Conservation (phyloP, 2,113 vertebrate genomes). For the Speoplatyrhinus poulsoni region DNA sequence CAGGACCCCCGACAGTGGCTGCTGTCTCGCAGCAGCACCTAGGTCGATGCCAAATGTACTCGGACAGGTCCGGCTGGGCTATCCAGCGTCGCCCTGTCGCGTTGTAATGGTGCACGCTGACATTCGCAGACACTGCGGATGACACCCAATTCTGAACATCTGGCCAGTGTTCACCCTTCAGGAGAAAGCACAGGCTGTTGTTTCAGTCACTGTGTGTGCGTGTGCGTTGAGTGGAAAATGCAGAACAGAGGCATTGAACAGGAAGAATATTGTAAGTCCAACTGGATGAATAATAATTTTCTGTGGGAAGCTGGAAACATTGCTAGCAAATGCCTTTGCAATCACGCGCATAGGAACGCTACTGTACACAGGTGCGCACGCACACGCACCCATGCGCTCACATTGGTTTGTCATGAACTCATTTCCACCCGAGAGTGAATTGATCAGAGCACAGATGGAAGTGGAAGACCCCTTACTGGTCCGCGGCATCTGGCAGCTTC, state of each 20-base stretch:
- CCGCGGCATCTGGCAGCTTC: constrained; percentile 32
- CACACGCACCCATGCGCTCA: constrained; percentile 5
- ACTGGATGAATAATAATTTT: not conserved
- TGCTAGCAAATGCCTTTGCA: not conserved
- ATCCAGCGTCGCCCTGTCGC: constrained; percentile 25
- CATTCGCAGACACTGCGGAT: constrained; percentile 19
- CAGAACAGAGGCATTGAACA: not conserved
- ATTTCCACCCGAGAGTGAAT: constrained; percentile 24
- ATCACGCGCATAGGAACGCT: not conserved
- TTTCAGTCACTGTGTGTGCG: constrained; percentile 3
- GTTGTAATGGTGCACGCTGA: constrained; percentile 23
- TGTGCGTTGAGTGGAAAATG: not conserved
- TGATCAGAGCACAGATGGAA: constrained; percentile 48
- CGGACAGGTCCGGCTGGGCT: constrained; percentile 35
- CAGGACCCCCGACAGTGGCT: constrained; percentile 31
- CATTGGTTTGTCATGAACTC: constrained; percentile 12
- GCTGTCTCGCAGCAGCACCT: constrained; percentile 1
- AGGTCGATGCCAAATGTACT: constrained; percentile 19
- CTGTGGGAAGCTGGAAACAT: not conserved
- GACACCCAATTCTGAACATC: constrained; percentile 30
- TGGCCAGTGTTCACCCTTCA: constrained; percentile 23
- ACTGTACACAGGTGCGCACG: not conserved
- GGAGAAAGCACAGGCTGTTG: constrained; percentile 3
- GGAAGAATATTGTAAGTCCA: constrained; percentile 20
- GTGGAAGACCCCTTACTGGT: constrained; percentile 13